Percentiles rank a stretch among this genome's conserved stretches.
Conservation (phyloP, 2,888 invertebrate genomes). For the Busseola fusca region DNA sequence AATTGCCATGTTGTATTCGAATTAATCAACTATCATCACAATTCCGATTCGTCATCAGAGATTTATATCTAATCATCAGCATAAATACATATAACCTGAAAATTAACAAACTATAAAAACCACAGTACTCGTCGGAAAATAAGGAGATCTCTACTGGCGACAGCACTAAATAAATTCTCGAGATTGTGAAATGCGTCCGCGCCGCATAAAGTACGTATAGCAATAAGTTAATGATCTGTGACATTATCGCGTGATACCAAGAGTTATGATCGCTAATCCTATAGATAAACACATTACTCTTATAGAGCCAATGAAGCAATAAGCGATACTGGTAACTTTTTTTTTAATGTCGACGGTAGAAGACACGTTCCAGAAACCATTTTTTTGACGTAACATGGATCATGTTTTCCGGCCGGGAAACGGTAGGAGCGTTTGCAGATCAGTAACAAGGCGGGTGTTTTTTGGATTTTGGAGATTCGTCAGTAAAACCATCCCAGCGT, state of each 20-base stretch:
- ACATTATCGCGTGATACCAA: constrained; percentile 48
- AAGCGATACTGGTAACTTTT: not conserved
- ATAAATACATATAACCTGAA: not conserved
- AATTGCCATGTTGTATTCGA: not conserved
- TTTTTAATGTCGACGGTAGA: not conserved
- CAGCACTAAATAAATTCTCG: constrained; percentile 22
- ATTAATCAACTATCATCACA: not conserved
- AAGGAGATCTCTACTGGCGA: not conserved
- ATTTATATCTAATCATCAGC: not conserved
- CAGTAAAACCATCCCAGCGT: too few relatives aligned
- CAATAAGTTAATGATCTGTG: constrained; percentile 57
- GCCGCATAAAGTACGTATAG: constrained; percentile 41
- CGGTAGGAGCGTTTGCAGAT: not conserved
- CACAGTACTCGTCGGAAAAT: not conserved
- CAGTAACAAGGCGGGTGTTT: too few relatives aligned
- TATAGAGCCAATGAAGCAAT: constrained; percentile 17
- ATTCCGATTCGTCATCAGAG: not conserved
- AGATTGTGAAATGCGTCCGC: constrained; percentile 47
- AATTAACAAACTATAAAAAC: not conserved
- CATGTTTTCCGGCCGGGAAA: not conserved
- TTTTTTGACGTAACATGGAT: not conserved
- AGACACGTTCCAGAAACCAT: not conserved
- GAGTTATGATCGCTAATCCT: constrained; percentile 36
- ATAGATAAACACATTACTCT: constrained; percentile 46
- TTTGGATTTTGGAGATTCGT: too few relatives aligned